Conservation (phyloP, 2,888 invertebrate species). For the Harpalus rufipes region DNA sequence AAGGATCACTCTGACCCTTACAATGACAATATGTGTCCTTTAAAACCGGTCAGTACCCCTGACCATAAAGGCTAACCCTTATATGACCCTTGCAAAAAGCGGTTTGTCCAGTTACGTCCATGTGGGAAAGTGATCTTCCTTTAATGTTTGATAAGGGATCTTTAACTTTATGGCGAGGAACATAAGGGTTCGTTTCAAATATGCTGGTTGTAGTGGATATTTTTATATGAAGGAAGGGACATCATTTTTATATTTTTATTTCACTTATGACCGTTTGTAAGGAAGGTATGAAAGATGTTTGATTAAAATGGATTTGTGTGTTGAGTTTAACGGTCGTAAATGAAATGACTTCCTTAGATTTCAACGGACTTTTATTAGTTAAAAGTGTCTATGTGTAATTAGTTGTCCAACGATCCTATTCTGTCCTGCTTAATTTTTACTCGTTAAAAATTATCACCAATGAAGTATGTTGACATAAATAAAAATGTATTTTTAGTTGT, state of each 20-base stretch:
- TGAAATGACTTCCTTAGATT: neutral
- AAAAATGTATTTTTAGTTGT: too few species aligned
- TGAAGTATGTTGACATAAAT: neutral
- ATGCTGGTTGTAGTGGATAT: slow-evolving; percentile 24
- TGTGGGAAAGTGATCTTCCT: slow-evolving; percentile 59
- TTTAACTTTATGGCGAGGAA: neutral
- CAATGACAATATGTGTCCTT: slow-evolving; percentile 66
- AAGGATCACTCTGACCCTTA: slow-evolving; percentile 65
- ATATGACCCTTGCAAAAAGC: slow-evolving; percentile 64
- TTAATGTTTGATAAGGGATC: slow-evolving; percentile 14
- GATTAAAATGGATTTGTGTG: neutral
- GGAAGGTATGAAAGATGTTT: slow-evolving; percentile 34
- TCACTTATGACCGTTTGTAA: slow-evolving; percentile 65
- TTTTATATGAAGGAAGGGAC: slow-evolving; percentile 64
- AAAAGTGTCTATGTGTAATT: too few species aligned
- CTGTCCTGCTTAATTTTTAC: neutral
- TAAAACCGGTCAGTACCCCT: slow-evolving; percentile 67
- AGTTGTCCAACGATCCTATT: neutral
- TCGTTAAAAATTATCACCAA: neutral
- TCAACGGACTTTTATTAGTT: neutral
- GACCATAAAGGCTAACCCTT: slow-evolving; percentile 34
- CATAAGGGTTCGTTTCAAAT: slow-evolving; percentile 32
- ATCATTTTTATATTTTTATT: slow-evolving; percentile 65
- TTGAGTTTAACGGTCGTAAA: neutral
- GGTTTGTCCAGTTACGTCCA: slow-evolving; percentile 66